Conservation (phyloP, 2,797 vertebrate species). For the Lagocephalus sceleratus region DNA sequence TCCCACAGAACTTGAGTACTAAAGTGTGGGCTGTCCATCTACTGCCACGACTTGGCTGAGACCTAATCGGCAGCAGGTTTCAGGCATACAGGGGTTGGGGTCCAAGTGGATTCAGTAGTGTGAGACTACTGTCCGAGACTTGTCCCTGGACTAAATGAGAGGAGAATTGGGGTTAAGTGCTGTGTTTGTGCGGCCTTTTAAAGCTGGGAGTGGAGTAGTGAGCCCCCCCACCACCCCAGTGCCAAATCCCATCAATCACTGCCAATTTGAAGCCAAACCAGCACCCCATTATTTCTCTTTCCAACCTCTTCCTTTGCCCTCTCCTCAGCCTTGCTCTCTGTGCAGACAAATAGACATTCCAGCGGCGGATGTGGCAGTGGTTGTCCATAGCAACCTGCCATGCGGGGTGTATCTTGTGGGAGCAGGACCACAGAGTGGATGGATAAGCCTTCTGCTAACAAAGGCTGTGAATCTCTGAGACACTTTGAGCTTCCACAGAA, state of each 20-base stretch:
- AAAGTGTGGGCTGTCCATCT: conserved; percentile 39
- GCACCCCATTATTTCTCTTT: conserved; percentile 31
- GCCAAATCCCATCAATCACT: conserved; percentile 61
- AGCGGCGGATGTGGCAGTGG: conserved; percentile 59
- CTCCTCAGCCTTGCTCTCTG: conserved; percentile 39
- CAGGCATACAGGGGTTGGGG: conserved; percentile 35
- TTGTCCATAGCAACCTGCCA: conserved; percentile 72
- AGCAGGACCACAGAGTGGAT: conserved; percentile 72
- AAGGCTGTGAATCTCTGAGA: conserved; percentile 67
- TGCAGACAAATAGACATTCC: conserved; percentile 66
- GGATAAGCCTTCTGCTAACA: conserved; percentile 70
- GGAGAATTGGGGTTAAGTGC: conserved; percentile 70
- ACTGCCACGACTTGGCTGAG: conserved; percentile 49
- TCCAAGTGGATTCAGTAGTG: conserved; percentile 47
- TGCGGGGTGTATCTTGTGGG: conserved; percentile 70
- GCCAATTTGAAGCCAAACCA: conserved; percentile 67
- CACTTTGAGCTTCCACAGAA: conserved; percentile 67
- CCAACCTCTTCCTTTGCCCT: conserved; percentile 34
- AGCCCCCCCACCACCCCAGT: conserved; percentile 24
- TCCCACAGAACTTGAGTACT: conserved; percentile 33
- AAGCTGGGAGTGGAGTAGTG: conserved; percentile 45
- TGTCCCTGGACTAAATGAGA: conserved; percentile 55
- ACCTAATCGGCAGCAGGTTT: conserved; percentile 41
- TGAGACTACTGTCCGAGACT: conserved; percentile 57
- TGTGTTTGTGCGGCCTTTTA: conserved; percentile 65